Conservation (phyloP, 2,888 invertebrate species). For the Stratiomys singularior region DNA sequence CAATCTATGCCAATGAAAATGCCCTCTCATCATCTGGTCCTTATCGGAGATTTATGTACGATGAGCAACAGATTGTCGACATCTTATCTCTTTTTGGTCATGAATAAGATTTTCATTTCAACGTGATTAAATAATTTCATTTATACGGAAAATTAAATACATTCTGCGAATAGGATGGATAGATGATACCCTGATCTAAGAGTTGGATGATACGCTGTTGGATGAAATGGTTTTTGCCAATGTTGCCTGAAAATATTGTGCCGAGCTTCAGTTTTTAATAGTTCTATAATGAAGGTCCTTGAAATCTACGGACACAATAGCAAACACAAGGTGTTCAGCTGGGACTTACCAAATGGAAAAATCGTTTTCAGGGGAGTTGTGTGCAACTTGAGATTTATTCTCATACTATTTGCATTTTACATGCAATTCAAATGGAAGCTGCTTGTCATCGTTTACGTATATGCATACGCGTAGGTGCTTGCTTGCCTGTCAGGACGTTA, state of each 20-base stretch:
- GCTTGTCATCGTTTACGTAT: not conserved
- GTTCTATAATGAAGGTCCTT: not conserved
- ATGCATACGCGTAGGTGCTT: not conserved
- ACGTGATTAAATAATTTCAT: constrained; percentile 34
- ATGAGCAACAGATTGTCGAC: constrained; percentile 14
- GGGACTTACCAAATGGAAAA: not conserved
- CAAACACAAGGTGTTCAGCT: not conserved
- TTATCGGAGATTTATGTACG: constrained; percentile 1
- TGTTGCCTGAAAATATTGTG: not conserved
- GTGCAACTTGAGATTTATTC: not conserved
- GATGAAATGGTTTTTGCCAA: not conserved
- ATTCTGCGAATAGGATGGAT: not conserved
- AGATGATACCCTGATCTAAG: no score
- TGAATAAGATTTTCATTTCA: constrained; percentile 38
- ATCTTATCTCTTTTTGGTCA: constrained; percentile 21
- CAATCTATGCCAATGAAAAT: not conserved
- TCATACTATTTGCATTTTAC: constrained; percentile 20
- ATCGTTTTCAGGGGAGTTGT: not conserved
- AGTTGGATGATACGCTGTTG: not conserved
- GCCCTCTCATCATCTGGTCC: not conserved
- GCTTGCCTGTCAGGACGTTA: not conserved
- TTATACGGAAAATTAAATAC: constrained; percentile 31
- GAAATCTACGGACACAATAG: not conserved
- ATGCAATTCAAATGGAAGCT: not conserved
- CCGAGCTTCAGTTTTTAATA: not conserved